Conservation (phyloP, 2,888 invertebrate species). For the Noctuana brunneofusca region DNA sequence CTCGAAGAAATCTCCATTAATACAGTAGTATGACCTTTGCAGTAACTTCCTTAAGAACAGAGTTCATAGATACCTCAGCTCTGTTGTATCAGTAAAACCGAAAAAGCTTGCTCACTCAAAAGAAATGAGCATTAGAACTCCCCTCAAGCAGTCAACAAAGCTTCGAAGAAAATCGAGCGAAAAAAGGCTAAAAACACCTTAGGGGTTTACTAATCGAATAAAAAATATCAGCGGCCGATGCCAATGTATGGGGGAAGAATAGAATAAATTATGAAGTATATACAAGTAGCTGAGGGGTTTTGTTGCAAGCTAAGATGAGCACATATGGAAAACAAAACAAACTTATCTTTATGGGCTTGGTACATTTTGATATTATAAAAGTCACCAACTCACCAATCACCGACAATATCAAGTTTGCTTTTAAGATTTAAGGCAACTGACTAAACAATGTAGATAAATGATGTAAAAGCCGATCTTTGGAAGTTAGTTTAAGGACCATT, state of each 20-base stretch:
- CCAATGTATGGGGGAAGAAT: constrained; percentile 80
- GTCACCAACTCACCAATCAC: too few relatives aligned
- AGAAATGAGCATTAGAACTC: constrained; percentile 80
- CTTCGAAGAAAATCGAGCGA: constrained; percentile 83
- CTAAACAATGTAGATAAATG: too few relatives aligned
- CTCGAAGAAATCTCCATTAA: too few relatives aligned
- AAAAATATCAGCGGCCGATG: constrained; percentile 84
- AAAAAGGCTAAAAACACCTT: constrained; percentile 84
- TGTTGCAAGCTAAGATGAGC: constrained; percentile 71
- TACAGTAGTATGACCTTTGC: constrained; percentile 12
- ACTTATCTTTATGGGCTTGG: background rate
- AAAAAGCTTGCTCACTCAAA: constrained; percentile 79
- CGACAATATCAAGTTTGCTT: background rate
- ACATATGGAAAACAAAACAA: constrained; percentile 36
- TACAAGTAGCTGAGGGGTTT: constrained; percentile 78
- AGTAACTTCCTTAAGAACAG: background rate
- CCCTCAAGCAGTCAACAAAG: constrained; percentile 81
- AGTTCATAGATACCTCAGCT: constrained; percentile 16
- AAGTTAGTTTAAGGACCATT: too few relatives aligned
- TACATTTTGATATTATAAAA: too few relatives aligned
- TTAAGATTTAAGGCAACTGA: background rate
- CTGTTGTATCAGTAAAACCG: constrained; percentile 54
- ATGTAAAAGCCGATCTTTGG: too few relatives aligned
- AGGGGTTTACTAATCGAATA: constrained; percentile 85
- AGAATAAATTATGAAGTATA: constrained; percentile 83